Evolutionary conservation across 1,140 invertebrate genomes (phyloP).

Genomic region (Listronotus bonariensis): DNA sequence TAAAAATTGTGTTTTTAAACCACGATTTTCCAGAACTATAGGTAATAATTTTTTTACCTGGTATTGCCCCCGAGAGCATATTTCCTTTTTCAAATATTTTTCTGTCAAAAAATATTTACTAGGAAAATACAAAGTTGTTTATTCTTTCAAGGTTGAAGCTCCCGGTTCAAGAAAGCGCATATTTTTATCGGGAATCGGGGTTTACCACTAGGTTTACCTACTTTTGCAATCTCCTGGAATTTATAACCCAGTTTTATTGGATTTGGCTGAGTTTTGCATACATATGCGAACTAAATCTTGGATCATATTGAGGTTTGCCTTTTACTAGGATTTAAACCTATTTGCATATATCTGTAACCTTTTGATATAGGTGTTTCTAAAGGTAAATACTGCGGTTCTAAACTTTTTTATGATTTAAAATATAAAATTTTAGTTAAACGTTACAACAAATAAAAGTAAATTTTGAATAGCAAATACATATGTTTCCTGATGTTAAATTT

Average conservation of each 20-base stretch:
- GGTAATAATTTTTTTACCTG: no score
- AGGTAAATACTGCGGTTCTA: no score
- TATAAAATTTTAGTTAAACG: no score
- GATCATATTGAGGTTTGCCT: constrained; percentile 7
- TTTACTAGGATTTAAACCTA: constrained; percentile 5
- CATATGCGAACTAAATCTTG: constrained; percentile 11
- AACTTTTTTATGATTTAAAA: no score
- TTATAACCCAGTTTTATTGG: constrained; percentile 16
- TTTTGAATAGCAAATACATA: no score
- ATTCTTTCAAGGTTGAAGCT: constrained; percentile 1
- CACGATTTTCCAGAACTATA: no score
- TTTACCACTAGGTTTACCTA: constrained; percentile 8
- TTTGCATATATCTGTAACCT: not conserved
- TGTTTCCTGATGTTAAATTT: no score
- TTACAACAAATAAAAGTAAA: no score
- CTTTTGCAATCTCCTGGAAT: constrained; percentile 8
- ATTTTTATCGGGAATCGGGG: not conserved
- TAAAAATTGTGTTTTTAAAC: no score
- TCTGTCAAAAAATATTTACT: not conserved
- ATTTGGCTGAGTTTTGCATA: constrained; percentile 13
- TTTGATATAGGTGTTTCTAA: not conserved
- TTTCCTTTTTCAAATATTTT: no score
- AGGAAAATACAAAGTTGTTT: constrained; percentile 2
- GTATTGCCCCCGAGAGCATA: no score
- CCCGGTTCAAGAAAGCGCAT: not conserved